Evolutionary conservation across 2,888 invertebrate genomes (phyloP), one percentile per base, ranked within the genome.

Genomic region (Diplolepis rosae): DNA sequence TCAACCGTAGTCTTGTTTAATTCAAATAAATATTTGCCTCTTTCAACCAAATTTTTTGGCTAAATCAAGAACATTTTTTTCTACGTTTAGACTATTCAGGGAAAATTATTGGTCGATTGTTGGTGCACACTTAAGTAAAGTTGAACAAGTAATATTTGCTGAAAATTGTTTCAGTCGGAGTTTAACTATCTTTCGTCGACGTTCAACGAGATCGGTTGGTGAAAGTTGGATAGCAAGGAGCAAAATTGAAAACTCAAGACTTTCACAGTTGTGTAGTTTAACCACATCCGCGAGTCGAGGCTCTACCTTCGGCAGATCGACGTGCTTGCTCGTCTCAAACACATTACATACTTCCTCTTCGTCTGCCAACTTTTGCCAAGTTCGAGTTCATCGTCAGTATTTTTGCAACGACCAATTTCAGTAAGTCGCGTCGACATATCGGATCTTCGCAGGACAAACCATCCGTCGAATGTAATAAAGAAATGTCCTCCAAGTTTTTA

Each of bases 181-280:
- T 56, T 61, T 61, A 61, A 73, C 69, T 68, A 73, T 69, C 69
- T 78, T 73, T 70, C 56, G 69, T 74, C 75, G 76, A 39, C 68
- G 74, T 73, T 71, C 65, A 69, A 72, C 77, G 77, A 48, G 73
- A 80, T 79, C 73, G 73, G 71, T 74, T 68, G 71, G 61, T 69
- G 66, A 67, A 66, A 66, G 52, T 69, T 71, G 13, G 27, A 39
- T 39, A 69, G 70, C 68, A 70, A 28, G 70, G 74, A 77, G 77
- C 79, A 77, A 82, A 82, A 82, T 83, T 81, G 83, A 82, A 83
- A 82, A 83, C 82, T 83, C 80, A 82, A 82, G 78, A 83, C 78
- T 75, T 52, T 52, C 18, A 35, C 52, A 54, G 30, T 48, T 28
- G 30, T 61, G 39, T 61, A 61, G 39, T 61, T 61, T 61, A 61